Base-by-base conservation (phyloP, 1,140 invertebrate genomes). In the Zaprionus tsacasi region DNA sequence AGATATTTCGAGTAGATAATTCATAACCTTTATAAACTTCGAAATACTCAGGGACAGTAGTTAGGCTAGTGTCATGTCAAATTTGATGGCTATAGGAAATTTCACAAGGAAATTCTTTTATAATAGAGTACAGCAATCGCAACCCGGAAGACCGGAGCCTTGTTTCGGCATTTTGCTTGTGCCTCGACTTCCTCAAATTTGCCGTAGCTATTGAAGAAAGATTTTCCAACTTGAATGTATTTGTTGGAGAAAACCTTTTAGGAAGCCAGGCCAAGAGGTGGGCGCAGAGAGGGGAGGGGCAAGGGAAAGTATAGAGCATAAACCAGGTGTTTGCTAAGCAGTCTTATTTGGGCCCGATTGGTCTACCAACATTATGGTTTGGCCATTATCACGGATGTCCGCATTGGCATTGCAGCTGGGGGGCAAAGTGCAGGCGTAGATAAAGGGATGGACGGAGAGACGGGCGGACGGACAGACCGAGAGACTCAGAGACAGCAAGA, bases 351-450 rank as follows among this genome's bases (percentile, higher is more conserved):
- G 40, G 40, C 6, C n/a, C 7, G 40, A 45, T 45, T 45, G 40
- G 40, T n/a, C 40, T 3, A 8, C n/a, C 3, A 15, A 6, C n/a
- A 45, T 45, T 45, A 15, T 45, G 40, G n/a, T n/a, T 45, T 7
- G 40, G 40, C 40, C 40, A 45, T 45, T 45, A 45, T 45, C 40
- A 45, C n/a, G 40, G 40, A 45, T 45, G n/a, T 45, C 40, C 7
- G 40, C 7, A 30, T 45, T 43, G n/a, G 13, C 38, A 40, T n/a
- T 40, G 38, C 38, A 40, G 1, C 38, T 6, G 5, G n/a, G 5
- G n/a, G 1, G 2, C 40, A 45, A 15, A 45, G 40, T 45, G 40
- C n/a, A 45, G 40, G n/a, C n/a, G n/a, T 12, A 40, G 38, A 40
- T 6, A 12, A 4, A 27, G 25, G 25, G 4, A 27, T 27, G 4